A percentile compares a stretch with the other conserved stretches of the same genome.
Conservation (phyloP, 2,797 vertebrate species). For the Alcedo atthis region DNA sequence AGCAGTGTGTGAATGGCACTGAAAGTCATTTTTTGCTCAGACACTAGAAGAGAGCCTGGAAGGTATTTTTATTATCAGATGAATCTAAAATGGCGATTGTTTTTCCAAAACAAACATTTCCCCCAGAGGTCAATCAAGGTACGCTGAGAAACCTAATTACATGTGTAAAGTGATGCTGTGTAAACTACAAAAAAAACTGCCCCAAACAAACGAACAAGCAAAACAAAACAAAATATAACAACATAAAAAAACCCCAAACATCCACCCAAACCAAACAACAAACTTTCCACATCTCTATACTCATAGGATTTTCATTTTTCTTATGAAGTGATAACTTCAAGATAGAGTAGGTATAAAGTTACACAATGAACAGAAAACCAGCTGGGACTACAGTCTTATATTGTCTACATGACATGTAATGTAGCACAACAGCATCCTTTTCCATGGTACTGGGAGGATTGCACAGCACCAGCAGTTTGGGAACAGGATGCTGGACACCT, state of each 20-base stretch:
- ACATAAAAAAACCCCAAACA: too few relatives aligned
- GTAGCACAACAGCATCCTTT: not conserved
- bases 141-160: not conserved
- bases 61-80: slow-evolving; percentile 9
- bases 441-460: not conserved
- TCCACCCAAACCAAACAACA: too few relatives aligned
- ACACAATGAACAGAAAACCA: not conserved
- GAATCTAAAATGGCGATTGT: not conserved
- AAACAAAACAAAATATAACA: too few relatives aligned
- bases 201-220: too few relatives aligned
- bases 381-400: not conserved
- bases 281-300: not conserved
- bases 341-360: not conserved
- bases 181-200: not conserved
- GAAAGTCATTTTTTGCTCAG: not conserved
- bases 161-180: not conserved
- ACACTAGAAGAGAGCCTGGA: not conserved
- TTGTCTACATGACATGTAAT: not conserved
- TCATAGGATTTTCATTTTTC: not conserved
- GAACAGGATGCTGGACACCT: not conserved
- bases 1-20: fast-evolving
- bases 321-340: not conserved
- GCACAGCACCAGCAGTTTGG: fast-evolving
- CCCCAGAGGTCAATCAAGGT: not conserved
- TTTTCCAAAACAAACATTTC: not conserved